Evolutionary conservation across 2,797 vertebrate genomes (phyloP), one percentile per base, ranked within the genome.

Genomic region (Cuniculus paca): DNA sequence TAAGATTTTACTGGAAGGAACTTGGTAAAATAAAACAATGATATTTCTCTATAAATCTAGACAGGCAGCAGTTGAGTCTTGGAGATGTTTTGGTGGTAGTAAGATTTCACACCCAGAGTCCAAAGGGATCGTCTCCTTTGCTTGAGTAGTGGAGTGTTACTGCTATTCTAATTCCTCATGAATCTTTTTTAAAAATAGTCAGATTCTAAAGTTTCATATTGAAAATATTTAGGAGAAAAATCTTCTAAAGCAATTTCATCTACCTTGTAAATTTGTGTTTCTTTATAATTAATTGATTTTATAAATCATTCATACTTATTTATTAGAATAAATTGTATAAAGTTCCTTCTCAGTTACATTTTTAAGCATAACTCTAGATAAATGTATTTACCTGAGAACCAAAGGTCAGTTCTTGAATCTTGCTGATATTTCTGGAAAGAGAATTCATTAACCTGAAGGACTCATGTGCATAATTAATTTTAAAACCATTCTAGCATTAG

Each of bases 401-500:
- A 82, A 86, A 91, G 58, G 50, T 61, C 34, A 77, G n/a, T n/a
- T 92, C 31, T 94, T 93, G n/a, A 90, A 58, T 94, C 24, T 63
- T 80, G 72, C 45, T 93, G 58, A 74, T 95, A 56, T 56, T 97
- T 96, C 88, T 68, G 31, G 75, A 83, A 88, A 95, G 80, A 94
- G 12, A 94, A 87, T 70, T 92, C 48, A 85, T 90, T 95, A 88
- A 70, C 48, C 74, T 87, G 68, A 91, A 93, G 60, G 75, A 93
- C 5, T 95, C 26, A 36, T 52, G 45, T 83, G 88, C 61, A 12
- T 88, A 94, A 77, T 82, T 81, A 31, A 81, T 95, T 93, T 92
- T 36, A 90, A 97, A 93, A 45, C 48, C 45, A 54, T 94, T 93
- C 94, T 91, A 74, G 80, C 16, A 14, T 91, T 63, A 91, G 84